Percentiles rank a stretch among this genome's conserved stretches.
These are phyloP conservation scores for Penaeus vannamei DNA, from an alignment of 1,140 invertebrate genomes.

Conservation along the genomic window DNA sequence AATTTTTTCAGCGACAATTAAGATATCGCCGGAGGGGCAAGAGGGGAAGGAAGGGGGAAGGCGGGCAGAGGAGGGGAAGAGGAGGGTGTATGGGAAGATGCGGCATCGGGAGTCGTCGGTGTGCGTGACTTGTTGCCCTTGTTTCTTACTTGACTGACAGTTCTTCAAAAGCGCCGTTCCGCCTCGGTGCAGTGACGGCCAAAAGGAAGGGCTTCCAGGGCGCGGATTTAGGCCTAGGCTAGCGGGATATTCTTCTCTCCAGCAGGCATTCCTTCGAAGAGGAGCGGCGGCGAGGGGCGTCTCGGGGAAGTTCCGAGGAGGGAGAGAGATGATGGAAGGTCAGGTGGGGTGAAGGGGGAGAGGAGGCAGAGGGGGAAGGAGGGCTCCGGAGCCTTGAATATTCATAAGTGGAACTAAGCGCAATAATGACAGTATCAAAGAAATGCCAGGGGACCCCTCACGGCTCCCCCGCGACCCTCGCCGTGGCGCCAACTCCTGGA, in stretches of 20 bases:
- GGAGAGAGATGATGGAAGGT: neutral
- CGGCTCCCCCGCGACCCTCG: too few relatives aligned
- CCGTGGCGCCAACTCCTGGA: too few relatives aligned
- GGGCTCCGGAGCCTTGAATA: slow-evolving; percentile 26
- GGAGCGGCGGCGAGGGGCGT: neutral
- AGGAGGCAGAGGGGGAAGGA: neutral
- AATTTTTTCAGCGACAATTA: slow-evolving; percentile 57
- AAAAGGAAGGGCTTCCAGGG: neutral
- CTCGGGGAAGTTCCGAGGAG: neutral
- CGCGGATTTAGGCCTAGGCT: too few relatives aligned
- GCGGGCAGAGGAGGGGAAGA: too few relatives aligned
- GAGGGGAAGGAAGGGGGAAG: neutral
- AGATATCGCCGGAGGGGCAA: slow-evolving; percentile 35
- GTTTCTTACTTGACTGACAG: slow-evolving; percentile 33
- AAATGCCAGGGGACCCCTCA: slow-evolving; percentile 26
- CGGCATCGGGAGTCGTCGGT: neutral
- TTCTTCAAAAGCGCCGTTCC: neutral
- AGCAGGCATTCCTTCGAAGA: neutral
- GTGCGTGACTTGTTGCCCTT: slow-evolving; percentile 35
- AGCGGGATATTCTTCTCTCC: too few relatives aligned
- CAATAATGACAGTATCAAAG: slow-evolving; percentile 60
- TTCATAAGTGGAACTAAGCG: slow-evolving; percentile 58
- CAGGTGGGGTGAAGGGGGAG: neutral
- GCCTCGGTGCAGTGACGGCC: neutral
- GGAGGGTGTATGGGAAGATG: neutral